phyloP scores from a whole-genome alignment of 1,140 invertebrate genomes.

The Nautilus pompilius region DNA sequence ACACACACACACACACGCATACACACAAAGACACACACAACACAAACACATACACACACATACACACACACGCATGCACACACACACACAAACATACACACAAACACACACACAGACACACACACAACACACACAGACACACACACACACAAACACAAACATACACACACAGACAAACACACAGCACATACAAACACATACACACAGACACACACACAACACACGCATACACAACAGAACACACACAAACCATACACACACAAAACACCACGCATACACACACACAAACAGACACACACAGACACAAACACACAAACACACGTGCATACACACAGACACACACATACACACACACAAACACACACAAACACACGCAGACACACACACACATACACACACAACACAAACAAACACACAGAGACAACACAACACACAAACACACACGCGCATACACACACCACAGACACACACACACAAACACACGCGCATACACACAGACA shows the following conservation, averaged over 20 bases:
- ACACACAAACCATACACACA: not conserved
- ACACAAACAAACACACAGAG: not conserved
- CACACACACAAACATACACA: not conserved
- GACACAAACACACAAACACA: not conserved
- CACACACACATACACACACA: not conserved
- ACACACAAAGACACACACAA: slow-evolving; percentile 5
- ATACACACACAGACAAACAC: not conserved
- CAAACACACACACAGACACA: not conserved
- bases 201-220: not conserved
- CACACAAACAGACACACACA: not conserved
- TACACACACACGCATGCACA: not conserved
- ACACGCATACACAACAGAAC: not conserved
- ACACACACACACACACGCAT: slow-evolving; percentile 13
- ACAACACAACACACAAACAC: not conserved
- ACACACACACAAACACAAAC: not conserved
- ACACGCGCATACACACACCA: not conserved
- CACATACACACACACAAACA: not conserved
- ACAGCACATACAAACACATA: not conserved
- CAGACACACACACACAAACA: not conserved
- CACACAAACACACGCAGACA: not conserved
- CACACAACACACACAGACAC: not conserved
- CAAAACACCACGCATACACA: not conserved
- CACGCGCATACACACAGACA: not conserved
- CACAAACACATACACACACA: not conserved
- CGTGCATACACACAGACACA: not conserved